phyloP scores from a whole-genome alignment of 2,113 vertebrate genomes.

The Embiotoca jacksoni region DNA sequence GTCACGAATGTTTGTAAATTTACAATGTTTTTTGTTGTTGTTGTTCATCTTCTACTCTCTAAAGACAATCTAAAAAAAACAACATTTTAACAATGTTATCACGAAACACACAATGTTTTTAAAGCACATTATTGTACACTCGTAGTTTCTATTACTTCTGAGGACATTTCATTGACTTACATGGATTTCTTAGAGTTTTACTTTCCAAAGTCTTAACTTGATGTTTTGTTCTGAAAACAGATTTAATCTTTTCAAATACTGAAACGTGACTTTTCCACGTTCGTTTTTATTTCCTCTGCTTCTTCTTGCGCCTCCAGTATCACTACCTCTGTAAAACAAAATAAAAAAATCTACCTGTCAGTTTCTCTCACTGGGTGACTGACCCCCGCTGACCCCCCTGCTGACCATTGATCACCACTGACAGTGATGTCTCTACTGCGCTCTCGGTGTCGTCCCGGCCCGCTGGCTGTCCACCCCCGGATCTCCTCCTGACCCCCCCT shows the following conservation, averaged over 20 bases:
- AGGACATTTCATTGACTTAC: too few relatives aligned
- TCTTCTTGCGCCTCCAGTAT: slow-evolving; percentile 3
- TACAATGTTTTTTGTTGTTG: too few relatives aligned
- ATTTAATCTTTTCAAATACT: slow-evolving; percentile 2
- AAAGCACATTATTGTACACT: too few relatives aligned
- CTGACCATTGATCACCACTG: slow-evolving; percentile 61
- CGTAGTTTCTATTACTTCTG: too few relatives aligned
- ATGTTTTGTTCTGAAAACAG: too few relatives aligned
- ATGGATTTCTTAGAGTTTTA: too few relatives aligned
- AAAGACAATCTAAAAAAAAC: too few relatives aligned
- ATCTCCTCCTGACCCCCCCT: neutral
- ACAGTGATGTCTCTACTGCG: slow-evolving; percentile 68
- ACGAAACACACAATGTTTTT: too few relatives aligned
- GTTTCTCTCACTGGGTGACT: slow-evolving; percentile 18
- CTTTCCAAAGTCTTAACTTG: too few relatives aligned
- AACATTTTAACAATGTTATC: too few relatives aligned
- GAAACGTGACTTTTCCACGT: slow-evolving; percentile 1
- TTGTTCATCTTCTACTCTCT: too few relatives aligned
- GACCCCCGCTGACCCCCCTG: neutral
- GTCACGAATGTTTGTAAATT: too few relatives aligned
- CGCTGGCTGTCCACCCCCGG: slow-evolving; percentile 30
- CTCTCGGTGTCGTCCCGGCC: slow-evolving; percentile 56
- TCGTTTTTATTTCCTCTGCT: neutral
- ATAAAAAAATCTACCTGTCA: slow-evolving; percentile 11
- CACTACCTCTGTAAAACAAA: neutral